These are phyloP conservation scores for Leptura quadrifasciata DNA, from an alignment of 2,888 invertebrate genomes.

Conservation along the genomic window DNA sequence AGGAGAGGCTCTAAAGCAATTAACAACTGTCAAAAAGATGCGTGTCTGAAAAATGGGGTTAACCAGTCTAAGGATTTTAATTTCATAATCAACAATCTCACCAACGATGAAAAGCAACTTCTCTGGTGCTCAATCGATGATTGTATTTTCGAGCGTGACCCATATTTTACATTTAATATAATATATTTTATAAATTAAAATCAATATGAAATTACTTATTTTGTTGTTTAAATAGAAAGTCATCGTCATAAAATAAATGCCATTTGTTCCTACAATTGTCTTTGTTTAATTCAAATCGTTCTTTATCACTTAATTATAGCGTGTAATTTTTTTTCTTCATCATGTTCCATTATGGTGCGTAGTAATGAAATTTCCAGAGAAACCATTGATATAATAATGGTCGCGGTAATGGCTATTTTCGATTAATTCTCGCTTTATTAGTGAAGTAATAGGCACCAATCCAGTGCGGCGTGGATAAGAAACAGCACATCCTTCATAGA, in stretches of 20 bases:
- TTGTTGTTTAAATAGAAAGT: neutral
- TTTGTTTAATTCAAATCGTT: neutral
- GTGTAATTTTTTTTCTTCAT: slow-evolving; percentile 11
- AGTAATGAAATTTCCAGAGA: slow-evolving; percentile 29
- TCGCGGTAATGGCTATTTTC: slow-evolving; percentile 48
- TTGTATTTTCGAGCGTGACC: neutral
- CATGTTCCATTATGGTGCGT: slow-evolving; percentile 4
- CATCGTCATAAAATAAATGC: neutral
- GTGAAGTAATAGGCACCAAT: slow-evolving; percentile 41
- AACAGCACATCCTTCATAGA: slow-evolving; percentile 40
- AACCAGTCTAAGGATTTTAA: too few species aligned
- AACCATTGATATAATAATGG: slow-evolving; percentile 37
- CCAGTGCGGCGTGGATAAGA: slow-evolving; percentile 50
- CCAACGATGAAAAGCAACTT: too few species aligned
- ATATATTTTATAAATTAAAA: neutral
- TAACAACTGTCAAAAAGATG: too few species aligned
- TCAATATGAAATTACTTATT: neutral
- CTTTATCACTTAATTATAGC: slow-evolving; percentile 15
- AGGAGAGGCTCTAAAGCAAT: too few species aligned
- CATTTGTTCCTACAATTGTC: neutral
- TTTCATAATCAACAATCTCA: too few species aligned
- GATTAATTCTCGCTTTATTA: slow-evolving; percentile 54
- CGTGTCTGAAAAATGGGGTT: too few species aligned
- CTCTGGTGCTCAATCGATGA: too few species aligned
- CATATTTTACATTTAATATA: neutral